Evolutionary conservation across 2,113 vertebrate species (phyloP).

Genomic region (Cyphomyrus plagiostoma): DNA sequence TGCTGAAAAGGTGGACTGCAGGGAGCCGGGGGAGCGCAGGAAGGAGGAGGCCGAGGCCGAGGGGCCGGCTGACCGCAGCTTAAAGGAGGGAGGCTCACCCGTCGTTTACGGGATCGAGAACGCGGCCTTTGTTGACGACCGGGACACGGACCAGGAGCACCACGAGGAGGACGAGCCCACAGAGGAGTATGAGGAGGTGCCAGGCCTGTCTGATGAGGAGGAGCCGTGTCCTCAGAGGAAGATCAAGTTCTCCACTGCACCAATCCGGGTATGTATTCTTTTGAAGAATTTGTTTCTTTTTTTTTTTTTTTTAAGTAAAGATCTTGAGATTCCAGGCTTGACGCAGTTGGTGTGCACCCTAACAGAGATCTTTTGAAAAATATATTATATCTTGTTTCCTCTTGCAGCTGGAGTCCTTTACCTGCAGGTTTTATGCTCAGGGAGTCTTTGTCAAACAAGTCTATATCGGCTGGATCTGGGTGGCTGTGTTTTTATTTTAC

Average conservation of each 20-base stretch:
- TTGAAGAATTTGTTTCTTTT: background rate
- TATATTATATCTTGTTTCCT: background rate
- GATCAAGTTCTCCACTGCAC: slow-evolving; percentile 78
- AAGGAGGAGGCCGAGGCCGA: slow-evolving; percentile 47
- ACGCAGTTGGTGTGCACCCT: background rate
- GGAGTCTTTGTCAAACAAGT: background rate
- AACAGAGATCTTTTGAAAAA: background rate
- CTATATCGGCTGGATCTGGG: background rate
- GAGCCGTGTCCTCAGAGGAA: slow-evolving; percentile 61
- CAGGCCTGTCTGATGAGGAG: slow-evolving; percentile 81
- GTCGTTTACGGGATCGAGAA: slow-evolving; percentile 78
- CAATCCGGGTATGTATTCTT: slow-evolving; percentile 69
- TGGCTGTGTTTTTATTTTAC: background rate
- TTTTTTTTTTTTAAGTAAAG: background rate
- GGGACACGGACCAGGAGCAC: slow-evolving; percentile 55
- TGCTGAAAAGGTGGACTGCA: slow-evolving; percentile 32
- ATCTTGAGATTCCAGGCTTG: background rate
- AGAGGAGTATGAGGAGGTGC: slow-evolving; percentile 69
- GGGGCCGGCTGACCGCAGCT: slow-evolving; percentile 44
- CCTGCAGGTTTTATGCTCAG: background rate
- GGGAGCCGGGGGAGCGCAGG: slow-evolving; percentile 44
- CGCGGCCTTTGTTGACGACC: slow-evolving; percentile 78
- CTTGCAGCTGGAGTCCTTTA: slow-evolving; percentile 1
- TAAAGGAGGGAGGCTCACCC: slow-evolving; percentile 45
- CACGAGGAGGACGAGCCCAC: slow-evolving; percentile 56